Evolutionary conservation across 92 coral and sea anemone genomes (phyloP), one percentile per base, ranked within the genome.

Genomic region (Pocillopora grandis): DNA sequence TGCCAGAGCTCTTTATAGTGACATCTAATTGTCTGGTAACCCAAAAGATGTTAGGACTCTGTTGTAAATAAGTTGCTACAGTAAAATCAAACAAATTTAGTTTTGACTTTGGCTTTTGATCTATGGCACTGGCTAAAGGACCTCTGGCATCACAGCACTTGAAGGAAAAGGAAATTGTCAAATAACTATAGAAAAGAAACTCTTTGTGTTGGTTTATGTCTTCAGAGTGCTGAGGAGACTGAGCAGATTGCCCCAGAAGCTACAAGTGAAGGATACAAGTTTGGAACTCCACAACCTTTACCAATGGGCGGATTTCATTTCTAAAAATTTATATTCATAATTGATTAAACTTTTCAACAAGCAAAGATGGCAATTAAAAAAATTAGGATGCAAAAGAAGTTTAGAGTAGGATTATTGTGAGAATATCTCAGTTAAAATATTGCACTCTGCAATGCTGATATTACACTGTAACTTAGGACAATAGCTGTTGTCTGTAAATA

Each of bases 241-340:
- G 79, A 80, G 20, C 65, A 84, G 61, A 76, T 90, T 31, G 87
- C 85, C 49, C 98, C 98, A 2, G 86, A 87, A 36, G 84, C 83
- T 19, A 91, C 94, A 4, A 76, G 79, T 6, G 71, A 89, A 48
- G 98, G 95, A 9, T 94, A 77, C 77, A 84, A 87, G 73, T 94
- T 94, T 82, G 89, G 93, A 3, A 65, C 98, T 5, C 92, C 90
- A 9, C 93, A 89, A 65, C 74, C 83, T 48, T 78, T 92, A 19
- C 95, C 98, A 3, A 49, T 76, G 1, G 81, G 83, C 21, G 93
- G 96, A 61, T 94, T 94, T 78, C 77, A 88, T 27, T 94, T 94
- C 81, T 87, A 77, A 72, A 11, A 52, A 35, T 18, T n/a, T 17
- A 9, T n/a, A 18, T 74, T 74, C 74, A 17, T n/a, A 3, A 42